A percentile compares a stretch with the other conserved stretches of the same genome.
These are phyloP conservation scores for Monochamus saltuarius DNA, from an alignment of 1,140 invertebrate genomes.

Conservation along the genomic window DNA sequence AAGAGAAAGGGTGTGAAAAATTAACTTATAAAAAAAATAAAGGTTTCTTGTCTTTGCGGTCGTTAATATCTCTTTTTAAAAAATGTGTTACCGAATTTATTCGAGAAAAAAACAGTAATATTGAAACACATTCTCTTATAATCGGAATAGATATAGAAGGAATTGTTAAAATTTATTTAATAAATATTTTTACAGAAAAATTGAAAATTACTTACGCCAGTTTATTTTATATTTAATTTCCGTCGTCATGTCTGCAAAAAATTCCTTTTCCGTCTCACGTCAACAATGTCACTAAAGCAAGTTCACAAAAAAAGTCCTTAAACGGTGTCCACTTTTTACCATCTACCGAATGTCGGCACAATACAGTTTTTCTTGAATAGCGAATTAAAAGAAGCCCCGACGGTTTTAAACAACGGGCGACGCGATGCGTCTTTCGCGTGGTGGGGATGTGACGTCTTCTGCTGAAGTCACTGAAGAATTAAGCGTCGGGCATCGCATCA, in stretches of 20 bases:
- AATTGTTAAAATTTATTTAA: too few relatives aligned
- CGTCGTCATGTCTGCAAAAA: background rate
- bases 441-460: background rate
- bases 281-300: background rate
- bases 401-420: slow-evolving; percentile 6
- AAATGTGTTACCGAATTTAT: too few relatives aligned
- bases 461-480: too few relatives aligned
- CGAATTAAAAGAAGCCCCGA: background rate
- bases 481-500: too few relatives aligned
- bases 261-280: background rate
- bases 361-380: slow-evolving; percentile 8
- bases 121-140: too few relatives aligned
- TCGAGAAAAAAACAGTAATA: too few relatives aligned
- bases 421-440: background rate
- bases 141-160: too few relatives aligned
- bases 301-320: background rate
- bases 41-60: too few relatives aligned
- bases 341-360: slow-evolving; percentile 3
- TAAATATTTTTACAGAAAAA: too few relatives aligned
- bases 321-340: background rate
- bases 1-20: background rate
- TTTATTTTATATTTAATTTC: slow-evolving; percentile 6
- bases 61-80: too few relatives aligned
- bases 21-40: background rate
- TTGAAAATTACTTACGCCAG: background rate